A percentile compares a stretch with the other conserved stretches of the same genome.
phyloP scores from a whole-genome alignment of 2,113 vertebrate species.

The Bagarius yarrelli region DNA sequence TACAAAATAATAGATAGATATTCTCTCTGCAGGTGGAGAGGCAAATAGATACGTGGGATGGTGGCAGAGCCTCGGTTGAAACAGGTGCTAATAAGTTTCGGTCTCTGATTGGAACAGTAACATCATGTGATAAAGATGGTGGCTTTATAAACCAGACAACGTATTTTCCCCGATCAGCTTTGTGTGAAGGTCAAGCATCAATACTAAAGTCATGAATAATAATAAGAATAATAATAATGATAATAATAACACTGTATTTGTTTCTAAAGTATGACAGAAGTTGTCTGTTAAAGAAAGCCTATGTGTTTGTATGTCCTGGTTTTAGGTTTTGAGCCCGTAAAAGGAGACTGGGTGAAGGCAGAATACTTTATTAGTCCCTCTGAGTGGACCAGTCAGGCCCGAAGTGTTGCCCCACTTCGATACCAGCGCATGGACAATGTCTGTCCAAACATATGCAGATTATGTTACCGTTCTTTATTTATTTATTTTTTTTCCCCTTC shows the following conservation, averaged over 20 bases:
- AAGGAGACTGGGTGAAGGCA: constrained; percentile 92
- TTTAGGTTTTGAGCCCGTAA: constrained; percentile 82
- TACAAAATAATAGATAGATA: background rate
- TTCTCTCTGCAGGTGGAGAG: constrained; percentile 71
- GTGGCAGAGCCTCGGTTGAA: constrained; percentile 47
- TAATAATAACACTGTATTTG: background rate
- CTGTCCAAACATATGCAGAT: constrained; percentile 16
- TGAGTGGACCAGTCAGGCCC: constrained; percentile 80
- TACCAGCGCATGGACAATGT: constrained; percentile 85
- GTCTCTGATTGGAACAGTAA: constrained; percentile 82
- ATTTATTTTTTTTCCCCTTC: background rate
- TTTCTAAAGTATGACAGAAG: too few relatives aligned
- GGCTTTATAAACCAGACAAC: constrained; percentile 88
- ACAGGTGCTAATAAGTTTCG: constrained; percentile 62
- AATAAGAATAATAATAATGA: too few relatives aligned
- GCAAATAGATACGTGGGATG: constrained; percentile 71
- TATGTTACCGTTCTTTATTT: background rate
- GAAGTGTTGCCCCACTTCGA: constrained; percentile 82
- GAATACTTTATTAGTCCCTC: constrained; percentile 79
- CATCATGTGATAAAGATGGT: constrained; percentile 71
- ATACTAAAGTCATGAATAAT: background rate
- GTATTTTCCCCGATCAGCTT: constrained; percentile 74
- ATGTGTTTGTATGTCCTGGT: background rate
- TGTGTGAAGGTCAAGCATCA: constrained; percentile 78
- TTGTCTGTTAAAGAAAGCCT: too few relatives aligned